Evolutionary conservation across 2,888 invertebrate genomes (phyloP), one percentile per base, ranked within the genome.

Genomic region (Thymelicus sylvestris): DNA sequence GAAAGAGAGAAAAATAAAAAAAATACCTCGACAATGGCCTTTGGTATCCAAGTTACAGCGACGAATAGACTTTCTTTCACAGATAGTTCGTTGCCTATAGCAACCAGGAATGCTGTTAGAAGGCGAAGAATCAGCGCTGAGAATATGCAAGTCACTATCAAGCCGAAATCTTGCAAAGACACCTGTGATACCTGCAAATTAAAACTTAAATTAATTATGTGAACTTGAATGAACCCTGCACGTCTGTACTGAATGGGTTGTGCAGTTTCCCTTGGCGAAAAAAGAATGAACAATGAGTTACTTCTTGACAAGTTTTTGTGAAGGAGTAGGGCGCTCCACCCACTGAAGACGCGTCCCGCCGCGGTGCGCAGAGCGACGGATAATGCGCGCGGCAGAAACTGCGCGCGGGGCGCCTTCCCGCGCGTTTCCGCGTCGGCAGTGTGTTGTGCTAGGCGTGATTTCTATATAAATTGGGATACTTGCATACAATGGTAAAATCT

Each of bases 1-100:
- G 2, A 12, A 12, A 12, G 3, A 19, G 44, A 12, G 10, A 10
- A 1, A 19, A 52, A 52, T 8, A 6, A 38, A 6, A 64, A 47
- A 74, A 83, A 67, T 79, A 92, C 93, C 90, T 93, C 93, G 3
- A 93, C 93, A 73, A 93, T 92, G 57, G 93, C 93, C 78, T 93
- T 93, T 8, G 93, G 93, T 77, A 90, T 91, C 93, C 93, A 93
- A 44, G 93, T 92, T 73, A 92, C 80, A 50, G 90, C 87, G 57
- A 93, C 82, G 75, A 92, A 93, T 67, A 92, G 77, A 74, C 92
- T 91, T 76, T 93, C 93, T 71, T 85, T 91, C 72, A 90, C 75
- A 1, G 92, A 85, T 72, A 92, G 82, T 64, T 86, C 86, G 75
- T 87, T 92, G 62, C 86, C 87, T 65, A 92, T 78, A 6, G 88